phyloP scores from a whole-genome alignment of 2,797 vertebrate species.

The Picus viridis region DNA sequence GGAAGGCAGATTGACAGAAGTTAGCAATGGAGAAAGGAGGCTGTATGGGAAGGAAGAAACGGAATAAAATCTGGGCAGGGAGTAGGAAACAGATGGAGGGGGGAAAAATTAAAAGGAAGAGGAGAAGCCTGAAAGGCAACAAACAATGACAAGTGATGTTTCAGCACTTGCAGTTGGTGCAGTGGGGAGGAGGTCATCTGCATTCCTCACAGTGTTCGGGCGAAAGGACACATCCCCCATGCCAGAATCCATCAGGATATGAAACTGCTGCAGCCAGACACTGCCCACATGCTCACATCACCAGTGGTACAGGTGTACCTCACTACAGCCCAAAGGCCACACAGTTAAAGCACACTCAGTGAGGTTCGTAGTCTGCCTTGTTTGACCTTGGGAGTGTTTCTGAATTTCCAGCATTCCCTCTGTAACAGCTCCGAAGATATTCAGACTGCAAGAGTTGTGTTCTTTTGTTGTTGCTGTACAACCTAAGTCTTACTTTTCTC shows the following conservation, averaged over 20 bases:
- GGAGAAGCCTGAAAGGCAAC: not conserved
- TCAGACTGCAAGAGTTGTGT: not conserved
- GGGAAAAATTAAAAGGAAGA: not conserved
- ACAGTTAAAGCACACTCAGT: not conserved
- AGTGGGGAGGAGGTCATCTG: not conserved
- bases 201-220: not conserved
- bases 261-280: not conserved
- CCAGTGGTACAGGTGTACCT: not conserved
- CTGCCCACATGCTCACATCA: not conserved
- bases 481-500: not conserved
- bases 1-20: not conserved
- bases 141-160: not conserved
- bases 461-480: not conserved
- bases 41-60: not conserved
- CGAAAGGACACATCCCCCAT: not conserved
- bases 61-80: not conserved
- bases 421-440: not conserved
- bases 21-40: not conserved
- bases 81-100: constrained; percentile 4
- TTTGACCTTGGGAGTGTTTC: not conserved
- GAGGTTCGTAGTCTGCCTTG: not conserved
- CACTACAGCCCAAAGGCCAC: not conserved
- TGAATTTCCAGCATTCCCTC: not conserved
- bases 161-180: not conserved
- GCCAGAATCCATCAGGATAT: not conserved